Evolutionary conservation across 1,140 invertebrate species (phyloP), one percentile per base, ranked within the genome.

Genomic region (Sycobia sp.): DNA sequence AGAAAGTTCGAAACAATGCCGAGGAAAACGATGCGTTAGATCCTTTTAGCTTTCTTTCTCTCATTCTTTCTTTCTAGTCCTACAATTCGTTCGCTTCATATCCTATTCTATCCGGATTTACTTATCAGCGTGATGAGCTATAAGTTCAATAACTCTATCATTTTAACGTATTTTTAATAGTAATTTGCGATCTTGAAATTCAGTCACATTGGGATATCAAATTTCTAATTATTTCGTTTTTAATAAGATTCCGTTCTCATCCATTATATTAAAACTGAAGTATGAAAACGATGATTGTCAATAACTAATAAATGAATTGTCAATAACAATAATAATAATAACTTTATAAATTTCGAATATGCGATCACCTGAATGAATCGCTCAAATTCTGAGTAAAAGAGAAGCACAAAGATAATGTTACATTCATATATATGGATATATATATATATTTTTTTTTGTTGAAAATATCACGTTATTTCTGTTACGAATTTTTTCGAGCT

Each of bases 91-190:
- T 44, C 38, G 25, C 29, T 36, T 36, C 13, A n/a, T 38, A 57
- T 44, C 57, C 3, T 22, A 4, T 46, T 54, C 27, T 7, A 23
- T 25, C 18, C 18, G 47, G 53, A 64, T 57, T 64, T 38, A 64
- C 62, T 64, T 64, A 47, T 57, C 62, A 36, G 47, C 9, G 16
- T 39, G 46, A 64, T 64, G 51, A 54, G 54, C 51, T 38, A 58
- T 64, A 57, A n/a, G 54, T 54, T 56, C 61, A 50, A 56, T 63
- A 56, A 44, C 54, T 57, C 54, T 58, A 49, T 49, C 50, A 55
- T 62, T 44, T 25, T 50, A 25, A 18, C 43, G 43, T 51, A 43
- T 36, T 62, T 38, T 61, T 44, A 22, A 5, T 43, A 36, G 41
- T 53, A 46, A 54, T 62, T 32, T 44, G 34, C 16, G 14, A 41